Evolutionary conservation across 2,888 invertebrate genomes (phyloP).

Genomic region (Pasiphila rectangulata): DNA sequence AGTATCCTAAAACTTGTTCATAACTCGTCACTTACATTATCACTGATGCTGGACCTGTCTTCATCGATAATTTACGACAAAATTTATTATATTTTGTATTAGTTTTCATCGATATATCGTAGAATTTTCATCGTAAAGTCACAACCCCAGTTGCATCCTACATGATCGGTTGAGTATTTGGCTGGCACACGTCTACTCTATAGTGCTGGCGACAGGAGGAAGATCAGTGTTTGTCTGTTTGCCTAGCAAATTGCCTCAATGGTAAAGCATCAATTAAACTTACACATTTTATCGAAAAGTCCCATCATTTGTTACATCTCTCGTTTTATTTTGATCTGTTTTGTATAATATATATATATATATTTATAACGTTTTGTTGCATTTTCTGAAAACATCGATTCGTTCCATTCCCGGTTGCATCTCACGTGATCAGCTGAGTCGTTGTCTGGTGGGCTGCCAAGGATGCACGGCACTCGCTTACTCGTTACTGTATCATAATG

Average conservation of each 20-base stretch:
- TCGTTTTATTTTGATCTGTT: too few relatives aligned
- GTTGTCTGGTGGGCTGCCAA: conserved; percentile 40
- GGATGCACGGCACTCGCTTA: conserved; percentile 31
- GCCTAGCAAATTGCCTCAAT: too few relatives aligned
- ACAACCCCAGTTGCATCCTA: conserved; percentile 38
- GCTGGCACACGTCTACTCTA: conserved; percentile 32
- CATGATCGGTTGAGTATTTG: conserved; percentile 37
- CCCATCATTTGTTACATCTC: too few relatives aligned
- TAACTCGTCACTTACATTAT: too few relatives aligned
- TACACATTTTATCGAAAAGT: too few relatives aligned
- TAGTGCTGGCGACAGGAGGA: conserved; percentile 26
- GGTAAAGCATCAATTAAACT: too few relatives aligned
- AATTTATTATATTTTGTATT: too few relatives aligned
- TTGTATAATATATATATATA: conserved; percentile 14
- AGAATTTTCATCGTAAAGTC: conserved; percentile 24
- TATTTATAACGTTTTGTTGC: conserved; percentile 1
- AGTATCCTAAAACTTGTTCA: too few relatives aligned
- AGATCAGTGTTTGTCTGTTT: conserved; percentile 1
- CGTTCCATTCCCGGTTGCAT: conserved; percentile 36
- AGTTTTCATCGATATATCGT: conserved; percentile 14
- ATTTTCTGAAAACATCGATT: too few relatives aligned
- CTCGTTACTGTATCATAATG: conserved; percentile 19
- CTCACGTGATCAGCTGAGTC: conserved; percentile 42
- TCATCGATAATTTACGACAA: too few relatives aligned
- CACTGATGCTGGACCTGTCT: too few relatives aligned